A percentile compares a stretch with the other conserved stretches of the same genome.
phyloP scores from a whole-genome alignment of 2,113 vertebrate species.

The Thinocorus orbignyianus region DNA sequence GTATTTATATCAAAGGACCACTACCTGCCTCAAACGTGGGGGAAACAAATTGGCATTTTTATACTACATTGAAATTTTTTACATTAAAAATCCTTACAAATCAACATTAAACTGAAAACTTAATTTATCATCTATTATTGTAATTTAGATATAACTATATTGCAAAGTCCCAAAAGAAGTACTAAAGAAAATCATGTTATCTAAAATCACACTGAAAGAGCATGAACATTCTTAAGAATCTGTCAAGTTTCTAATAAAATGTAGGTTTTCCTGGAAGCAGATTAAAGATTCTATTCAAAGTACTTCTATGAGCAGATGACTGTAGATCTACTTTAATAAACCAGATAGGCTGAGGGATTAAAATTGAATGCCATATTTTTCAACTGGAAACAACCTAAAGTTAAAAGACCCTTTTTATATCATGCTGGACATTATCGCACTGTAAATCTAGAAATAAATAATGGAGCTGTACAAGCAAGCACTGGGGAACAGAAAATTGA shows the following conservation, averaged over 20 bases:
- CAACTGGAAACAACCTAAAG: not conserved
- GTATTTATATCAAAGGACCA: not conserved
- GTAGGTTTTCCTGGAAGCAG: not conserved
- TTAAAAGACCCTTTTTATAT: not conserved
- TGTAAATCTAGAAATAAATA: not conserved
- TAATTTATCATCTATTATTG: not conserved
- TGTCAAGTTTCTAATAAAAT: not conserved
- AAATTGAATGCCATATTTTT: not conserved
- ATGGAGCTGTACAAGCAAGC: not conserved
- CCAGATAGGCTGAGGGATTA: not conserved
- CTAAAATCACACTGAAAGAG: not conserved
- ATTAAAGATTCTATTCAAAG: constrained; percentile 5
- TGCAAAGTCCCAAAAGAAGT: not conserved
- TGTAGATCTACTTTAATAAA: constrained; percentile 21
- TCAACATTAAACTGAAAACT: not conserved
- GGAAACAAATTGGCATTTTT: not conserved
- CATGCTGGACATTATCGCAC: not conserved
- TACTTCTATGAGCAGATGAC: not conserved
- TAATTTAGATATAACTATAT: not conserved
- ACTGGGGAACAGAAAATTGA: not conserved
- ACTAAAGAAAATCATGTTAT: not conserved
- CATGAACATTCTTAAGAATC: not conserved
- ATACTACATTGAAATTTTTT: not conserved
- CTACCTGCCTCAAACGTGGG: not conserved
- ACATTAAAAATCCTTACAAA: not conserved